Evolutionary conservation across 2,113 vertebrate species (phyloP).

Genomic region (Prunella fulvescens): DNA sequence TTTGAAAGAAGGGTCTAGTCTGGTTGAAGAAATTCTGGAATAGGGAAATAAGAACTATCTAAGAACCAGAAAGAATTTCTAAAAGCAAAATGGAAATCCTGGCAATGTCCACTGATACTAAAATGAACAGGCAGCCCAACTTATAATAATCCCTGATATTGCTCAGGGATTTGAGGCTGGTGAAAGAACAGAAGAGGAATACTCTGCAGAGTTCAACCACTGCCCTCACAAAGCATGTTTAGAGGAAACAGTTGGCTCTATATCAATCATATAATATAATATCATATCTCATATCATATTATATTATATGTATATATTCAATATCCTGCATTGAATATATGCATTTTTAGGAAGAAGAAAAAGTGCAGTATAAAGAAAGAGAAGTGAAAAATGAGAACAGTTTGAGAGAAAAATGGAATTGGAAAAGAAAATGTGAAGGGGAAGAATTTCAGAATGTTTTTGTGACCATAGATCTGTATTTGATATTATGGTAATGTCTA

Average conservation of each 20-base stretch:
- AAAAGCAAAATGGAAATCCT: neutral
- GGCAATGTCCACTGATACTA: neutral
- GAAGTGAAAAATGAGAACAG: neutral
- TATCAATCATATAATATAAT: neutral
- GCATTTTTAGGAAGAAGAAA: neutral
- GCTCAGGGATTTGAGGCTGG: neutral
- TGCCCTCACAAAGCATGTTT: neutral
- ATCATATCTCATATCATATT: too few species aligned
- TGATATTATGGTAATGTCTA: neutral
- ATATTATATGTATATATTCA: neutral
- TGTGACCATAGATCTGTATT: neutral
- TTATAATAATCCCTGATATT: neutral
- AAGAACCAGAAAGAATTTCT: neutral
- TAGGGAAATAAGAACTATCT: neutral
- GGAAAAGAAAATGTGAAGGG: neutral
- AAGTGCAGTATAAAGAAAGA: neutral
- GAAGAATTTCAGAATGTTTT: neutral
- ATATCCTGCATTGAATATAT: neutral
- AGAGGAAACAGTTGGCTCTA: neutral
- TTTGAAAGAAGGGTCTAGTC: neutral
- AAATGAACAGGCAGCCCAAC: neutral
- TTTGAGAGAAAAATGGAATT: neutral
- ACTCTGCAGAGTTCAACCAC: neutral
- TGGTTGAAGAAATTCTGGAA: neutral
- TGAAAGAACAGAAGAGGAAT: neutral